Percentiles rank a stretch among this genome's conserved stretches.
These are phyloP conservation scores for Pterois miles DNA, from an alignment of 2,797 vertebrate species.

Conservation along the genomic window DNA sequence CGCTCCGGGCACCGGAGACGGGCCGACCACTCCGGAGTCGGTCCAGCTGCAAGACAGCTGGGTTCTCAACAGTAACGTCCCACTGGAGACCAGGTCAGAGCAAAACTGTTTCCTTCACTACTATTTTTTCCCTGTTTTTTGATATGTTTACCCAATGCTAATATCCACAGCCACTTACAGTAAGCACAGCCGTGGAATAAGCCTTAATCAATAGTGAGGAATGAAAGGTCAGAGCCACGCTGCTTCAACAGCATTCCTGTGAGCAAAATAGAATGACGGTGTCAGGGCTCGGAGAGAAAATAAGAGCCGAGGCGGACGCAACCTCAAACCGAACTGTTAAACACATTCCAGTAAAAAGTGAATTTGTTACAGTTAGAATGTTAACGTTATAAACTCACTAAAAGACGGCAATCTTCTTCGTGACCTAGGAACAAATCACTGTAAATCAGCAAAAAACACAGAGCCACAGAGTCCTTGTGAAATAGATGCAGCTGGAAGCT, in stretches of 20 bases:
- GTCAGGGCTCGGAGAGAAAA: background rate
- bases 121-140: background rate
- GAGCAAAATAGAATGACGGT: conserved; percentile 15
- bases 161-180: conserved; percentile 26
- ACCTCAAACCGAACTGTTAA: background rate
- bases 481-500: background rate
- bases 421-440: conserved; percentile 6
- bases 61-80: conserved; percentile 96
- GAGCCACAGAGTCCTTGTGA: background rate
- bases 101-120: background rate
- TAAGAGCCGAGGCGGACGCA: conserved; percentile 13
- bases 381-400: background rate
- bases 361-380: background rate
- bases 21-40: conserved; percentile 96
- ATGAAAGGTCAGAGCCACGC: conserved; percentile 47
- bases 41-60: conserved; percentile 97
- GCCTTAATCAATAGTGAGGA: conserved; percentile 52
- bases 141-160: conserved; percentile 18
- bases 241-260: conserved; percentile 47
- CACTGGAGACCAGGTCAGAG: conserved; percentile 92
- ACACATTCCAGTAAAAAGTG: background rate
- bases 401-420: background rate
- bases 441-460: background rate
- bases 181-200: conserved; percentile 26
- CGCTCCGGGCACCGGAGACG: conserved; percentile 88